Percentiles rank a stretch among this genome's conserved stretches.
Evolutionary conservation across 1,140 invertebrate genomes (phyloP).

Genomic region (Hylaeus volcanicus): DNA sequence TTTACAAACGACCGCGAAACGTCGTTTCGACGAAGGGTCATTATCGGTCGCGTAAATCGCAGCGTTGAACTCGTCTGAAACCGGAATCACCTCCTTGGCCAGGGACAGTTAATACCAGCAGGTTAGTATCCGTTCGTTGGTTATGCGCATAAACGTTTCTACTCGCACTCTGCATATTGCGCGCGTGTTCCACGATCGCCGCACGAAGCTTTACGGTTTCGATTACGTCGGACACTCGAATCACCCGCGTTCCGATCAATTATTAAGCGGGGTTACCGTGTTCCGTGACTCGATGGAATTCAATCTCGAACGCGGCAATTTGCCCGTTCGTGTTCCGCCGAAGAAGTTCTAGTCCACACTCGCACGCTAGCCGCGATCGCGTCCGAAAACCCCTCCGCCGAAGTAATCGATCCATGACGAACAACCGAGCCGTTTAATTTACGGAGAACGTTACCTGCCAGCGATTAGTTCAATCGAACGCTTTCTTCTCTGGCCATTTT

Average conservation of each 20-base stretch:
- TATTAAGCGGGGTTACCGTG: not conserved
- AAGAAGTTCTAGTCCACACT: not conserved
- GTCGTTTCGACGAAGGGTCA: not conserved
- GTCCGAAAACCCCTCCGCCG: not conserved
- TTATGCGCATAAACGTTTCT: constrained; percentile 14
- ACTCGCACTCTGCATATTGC: not conserved
- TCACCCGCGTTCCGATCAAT: not conserved
- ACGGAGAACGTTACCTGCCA: not conserved
- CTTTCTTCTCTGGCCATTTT: too few species aligned
- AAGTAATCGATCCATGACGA: not conserved
- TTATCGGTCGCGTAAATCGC: constrained; percentile 48
- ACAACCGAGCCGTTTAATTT: not conserved
- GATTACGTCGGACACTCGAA: not conserved
- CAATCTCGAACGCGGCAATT: not conserved
- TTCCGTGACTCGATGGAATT: not conserved
- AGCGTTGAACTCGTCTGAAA: constrained; percentile 50
- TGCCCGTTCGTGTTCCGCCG: not conserved
- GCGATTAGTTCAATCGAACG: too few species aligned
- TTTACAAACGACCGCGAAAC: too few species aligned
- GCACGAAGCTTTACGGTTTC: not conserved
- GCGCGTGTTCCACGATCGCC: too few species aligned
- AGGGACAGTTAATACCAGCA: constrained; percentile 11
- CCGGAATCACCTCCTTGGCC: constrained; percentile 29
- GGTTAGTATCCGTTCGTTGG: constrained; percentile 8
- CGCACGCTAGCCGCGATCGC: not conserved